phyloP scores from a whole-genome alignment of 2,888 invertebrate genomes.

The Zaprionus bogoriensis region DNA sequence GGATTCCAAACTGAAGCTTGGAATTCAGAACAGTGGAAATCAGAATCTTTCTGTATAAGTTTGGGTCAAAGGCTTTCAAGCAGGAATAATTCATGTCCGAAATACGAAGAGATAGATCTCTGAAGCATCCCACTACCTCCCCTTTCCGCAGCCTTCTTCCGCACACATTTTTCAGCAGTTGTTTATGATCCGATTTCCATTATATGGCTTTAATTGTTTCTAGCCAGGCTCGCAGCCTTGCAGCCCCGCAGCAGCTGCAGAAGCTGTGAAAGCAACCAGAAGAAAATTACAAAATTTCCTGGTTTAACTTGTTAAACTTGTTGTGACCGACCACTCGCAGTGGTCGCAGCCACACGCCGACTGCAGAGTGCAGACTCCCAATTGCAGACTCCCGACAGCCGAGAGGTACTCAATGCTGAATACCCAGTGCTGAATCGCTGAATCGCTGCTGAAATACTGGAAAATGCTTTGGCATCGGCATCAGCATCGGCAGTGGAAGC shows the following conservation, averaged over 20 bases:
- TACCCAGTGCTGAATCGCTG: slow-evolving; percentile 7
- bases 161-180: slow-evolving; percentile 25
- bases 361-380: not conserved
- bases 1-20: not conserved
- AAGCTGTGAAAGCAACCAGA: slow-evolving; percentile 50
- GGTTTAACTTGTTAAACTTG: slow-evolving; percentile 72
- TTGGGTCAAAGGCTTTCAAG: too few relatives aligned
- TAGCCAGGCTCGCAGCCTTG: slow-evolving; percentile 28
- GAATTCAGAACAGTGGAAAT: too few relatives aligned
- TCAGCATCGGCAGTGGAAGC: too few relatives aligned
- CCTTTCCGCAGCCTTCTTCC: too few relatives aligned
- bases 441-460: slow-evolving; percentile 2
- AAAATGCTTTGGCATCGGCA: slow-evolving; percentile 6
- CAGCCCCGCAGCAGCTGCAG: not conserved
- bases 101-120: too few relatives aligned
- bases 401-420: not conserved
- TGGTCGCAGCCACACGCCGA: slow-evolving; percentile 24
- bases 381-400: not conserved
- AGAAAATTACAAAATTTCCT: slow-evolving; percentile 77
- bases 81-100: too few relatives aligned
- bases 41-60: too few relatives aligned
- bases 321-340: slow-evolving; percentile 53
- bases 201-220: slow-evolving; percentile 60
- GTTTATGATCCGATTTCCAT: slow-evolving; percentile 56
- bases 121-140: not conserved